These are phyloP conservation scores for Phacellophora camtschatica DNA, from an alignment of 30 jellyfish, hydroid and myxozoan genomes.

Conservation along the genomic window DNA sequence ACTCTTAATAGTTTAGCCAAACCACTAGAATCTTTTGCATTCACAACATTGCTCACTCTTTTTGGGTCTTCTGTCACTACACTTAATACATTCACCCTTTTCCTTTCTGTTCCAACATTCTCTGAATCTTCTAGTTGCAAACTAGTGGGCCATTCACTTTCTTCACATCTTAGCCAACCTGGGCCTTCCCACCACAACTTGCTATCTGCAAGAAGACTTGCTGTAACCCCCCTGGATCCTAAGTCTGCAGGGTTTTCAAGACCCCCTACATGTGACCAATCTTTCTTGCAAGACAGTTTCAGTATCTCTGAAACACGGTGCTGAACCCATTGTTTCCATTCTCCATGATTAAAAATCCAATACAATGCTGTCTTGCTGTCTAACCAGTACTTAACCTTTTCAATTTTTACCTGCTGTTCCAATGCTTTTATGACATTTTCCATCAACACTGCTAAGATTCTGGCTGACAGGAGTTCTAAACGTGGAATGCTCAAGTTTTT, in stretches of 20 bases:
- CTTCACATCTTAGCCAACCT: slow-evolving; percentile 26
- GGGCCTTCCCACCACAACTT: slow-evolving; percentile 75
- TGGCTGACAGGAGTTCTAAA: slow-evolving; percentile 48
- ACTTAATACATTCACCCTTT: background rate
- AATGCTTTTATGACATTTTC: slow-evolving; percentile 37
- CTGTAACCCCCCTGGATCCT: slow-evolving; percentile 58
- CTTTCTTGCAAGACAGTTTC: slow-evolving; percentile 13
- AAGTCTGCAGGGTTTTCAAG: slow-evolving; percentile 67
- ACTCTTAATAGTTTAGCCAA: slow-evolving; percentile 25
- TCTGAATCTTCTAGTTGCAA: slow-evolving; percentile 7
- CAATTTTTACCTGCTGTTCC: slow-evolving; percentile 14
- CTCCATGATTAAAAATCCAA: slow-evolving; percentile 46
- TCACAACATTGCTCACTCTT: slow-evolving; percentile 10
- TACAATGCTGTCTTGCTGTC: slow-evolving; percentile 61
- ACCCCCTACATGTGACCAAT: slow-evolving; percentile 66
- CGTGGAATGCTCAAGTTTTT: slow-evolving; percentile 45
- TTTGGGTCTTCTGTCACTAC: background rate
- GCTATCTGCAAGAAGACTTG: background rate
- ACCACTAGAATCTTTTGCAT: slow-evolving; percentile 10
- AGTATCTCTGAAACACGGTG: slow-evolving; percentile 55
- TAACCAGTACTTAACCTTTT: slow-evolving; percentile 31
- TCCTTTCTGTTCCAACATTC: slow-evolving; percentile 14
- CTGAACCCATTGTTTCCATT: slow-evolving; percentile 58
- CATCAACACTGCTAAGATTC: slow-evolving; percentile 32
- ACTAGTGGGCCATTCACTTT: slow-evolving; percentile 27